Evolutionary conservation across 2,888 invertebrate genomes (phyloP), one percentile per base, ranked within the genome.

Genomic region (Dermolepida albohirtum): DNA sequence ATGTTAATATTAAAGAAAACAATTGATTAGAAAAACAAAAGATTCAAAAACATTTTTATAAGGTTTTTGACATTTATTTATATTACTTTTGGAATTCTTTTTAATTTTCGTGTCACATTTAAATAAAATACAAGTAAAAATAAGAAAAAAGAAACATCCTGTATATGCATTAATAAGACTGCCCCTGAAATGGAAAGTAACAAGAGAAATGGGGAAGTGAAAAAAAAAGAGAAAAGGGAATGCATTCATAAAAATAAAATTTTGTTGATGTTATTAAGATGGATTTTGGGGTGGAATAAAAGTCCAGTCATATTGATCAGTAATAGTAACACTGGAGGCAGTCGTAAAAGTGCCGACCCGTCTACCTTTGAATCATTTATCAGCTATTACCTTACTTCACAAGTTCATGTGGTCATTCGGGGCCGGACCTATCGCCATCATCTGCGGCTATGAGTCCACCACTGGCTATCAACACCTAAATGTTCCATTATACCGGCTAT

Each of bases 351-450:
- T 71, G 71, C 72, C 71, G 64, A 67, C 68, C 71, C 75, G 76
- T 77, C 79, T 77, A 75, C 73, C 75, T 74, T 76, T 81, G 81
- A 81, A 82, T 81, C 79, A 81, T 82, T 82, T 81, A 82, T 80
- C 77, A 80, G 80, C 73, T 76, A 77, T 78, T 78, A 78, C 77
- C 74, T 76, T 74, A 70, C 72, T 73, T 72, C 73, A 73, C 72
- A 72, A 73, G 72, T 64, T 69, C 72, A 72, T 70, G 70, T 62
- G 71, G 71, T 70, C 73, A 71, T 70, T 73, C 67, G 66, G 67
- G 68, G 67, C 66, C 67, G 64, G 66, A 64, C 68, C 68, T 71
- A 70, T 68, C 70, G 70, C 69, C 63, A 69, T 70, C 66, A 70
- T 69, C 74, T 70, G 70, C 44, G 64, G 70, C 70, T 69, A 71